Evolutionary conservation across 2,113 vertebrate genomes (phyloP).

Genomic region (Limanda limanda): DNA sequence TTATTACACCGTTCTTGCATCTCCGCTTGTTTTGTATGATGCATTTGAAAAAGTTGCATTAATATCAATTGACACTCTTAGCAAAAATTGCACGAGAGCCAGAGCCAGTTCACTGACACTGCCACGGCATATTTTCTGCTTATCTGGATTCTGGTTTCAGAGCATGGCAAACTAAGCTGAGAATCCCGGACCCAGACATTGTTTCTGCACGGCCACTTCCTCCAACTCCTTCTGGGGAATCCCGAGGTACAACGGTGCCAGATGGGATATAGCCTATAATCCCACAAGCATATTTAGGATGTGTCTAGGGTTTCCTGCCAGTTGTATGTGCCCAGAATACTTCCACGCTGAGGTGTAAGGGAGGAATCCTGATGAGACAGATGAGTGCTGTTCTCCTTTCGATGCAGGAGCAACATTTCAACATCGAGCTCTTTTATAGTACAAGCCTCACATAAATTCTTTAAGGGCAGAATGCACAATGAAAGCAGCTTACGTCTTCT

Average conservation of each 20-base stretch:
- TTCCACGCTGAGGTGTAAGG: not conserved
- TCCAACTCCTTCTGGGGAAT: slow-evolving; percentile 39
- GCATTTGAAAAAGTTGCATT: not conserved
- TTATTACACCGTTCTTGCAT: slow-evolving; percentile 3
- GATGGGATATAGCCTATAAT: slow-evolving; percentile 38
- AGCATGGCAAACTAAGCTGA: slow-evolving; percentile 11
- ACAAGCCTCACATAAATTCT: not conserved
- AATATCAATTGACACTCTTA: slow-evolving; percentile 26
- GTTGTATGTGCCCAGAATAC: slow-evolving; percentile 21
- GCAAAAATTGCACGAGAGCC: slow-evolving; percentile 7
- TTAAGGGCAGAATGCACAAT: not conserved
- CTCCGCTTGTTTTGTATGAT: slow-evolving; percentile 13
- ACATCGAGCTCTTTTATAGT: slow-evolving; percentile 2
- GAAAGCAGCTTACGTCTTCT: not conserved
- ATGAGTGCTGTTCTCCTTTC: not conserved
- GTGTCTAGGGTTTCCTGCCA: slow-evolving; percentile 25
- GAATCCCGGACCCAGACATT: not conserved
- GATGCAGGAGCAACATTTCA: not conserved
- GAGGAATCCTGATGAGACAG: slow-evolving; percentile 17
- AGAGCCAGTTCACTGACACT: slow-evolving; percentile 18
- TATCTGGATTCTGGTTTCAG: slow-evolving; percentile 22
- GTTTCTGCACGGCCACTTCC: not conserved
- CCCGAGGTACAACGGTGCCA: slow-evolving; percentile 36
- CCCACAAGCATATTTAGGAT: slow-evolving; percentile 25
- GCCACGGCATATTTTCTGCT: slow-evolving; percentile 21